These are phyloP conservation scores for Zaprionus capensis DNA, from an alignment of 1,140 invertebrate species.

Conservation along the genomic window DNA sequence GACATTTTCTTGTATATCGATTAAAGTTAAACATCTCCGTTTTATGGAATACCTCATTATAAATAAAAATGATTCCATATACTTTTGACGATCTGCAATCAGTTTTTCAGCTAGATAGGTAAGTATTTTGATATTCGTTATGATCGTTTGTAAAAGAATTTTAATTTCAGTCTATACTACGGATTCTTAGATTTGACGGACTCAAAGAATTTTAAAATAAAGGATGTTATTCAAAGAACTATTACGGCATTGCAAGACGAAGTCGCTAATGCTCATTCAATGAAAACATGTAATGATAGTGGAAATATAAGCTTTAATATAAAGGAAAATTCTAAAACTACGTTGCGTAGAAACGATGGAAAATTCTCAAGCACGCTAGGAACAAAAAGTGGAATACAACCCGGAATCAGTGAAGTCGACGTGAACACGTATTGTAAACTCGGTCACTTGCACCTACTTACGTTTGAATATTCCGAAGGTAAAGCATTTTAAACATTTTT, in stretches of 20 bases:
- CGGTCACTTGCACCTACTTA: slow-evolving; percentile 95
- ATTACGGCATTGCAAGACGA: slow-evolving; percentile 58
- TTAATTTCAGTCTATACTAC: slow-evolving; percentile 62
- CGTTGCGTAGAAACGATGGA: slow-evolving; percentile 18
- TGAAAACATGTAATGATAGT: slow-evolving; percentile 2
- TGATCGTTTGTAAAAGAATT: slow-evolving; percentile 1
- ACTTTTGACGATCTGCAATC: slow-evolving; percentile 91
- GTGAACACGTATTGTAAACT: slow-evolving; percentile 96
- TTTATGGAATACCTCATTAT: neutral
- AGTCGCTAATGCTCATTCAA: slow-evolving; percentile 34
- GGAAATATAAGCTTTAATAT: slow-evolving; percentile 5
- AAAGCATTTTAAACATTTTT: slow-evolving; percentile 58
- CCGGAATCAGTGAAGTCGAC: slow-evolving; percentile 87
- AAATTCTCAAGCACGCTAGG: slow-evolving; percentile 25
- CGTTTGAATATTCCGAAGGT: slow-evolving; percentile 97
- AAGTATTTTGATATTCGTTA: slow-evolving; percentile 48
- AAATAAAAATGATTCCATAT: slow-evolving; percentile 79
- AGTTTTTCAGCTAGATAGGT: slow-evolving; percentile 91
- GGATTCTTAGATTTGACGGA: slow-evolving; percentile 61
- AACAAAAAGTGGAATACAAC: neutral
- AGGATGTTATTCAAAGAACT: slow-evolving; percentile 54
- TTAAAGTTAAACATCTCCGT: neutral
- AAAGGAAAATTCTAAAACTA: slow-evolving; percentile 36
- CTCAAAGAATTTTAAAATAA: slow-evolving; percentile 52
- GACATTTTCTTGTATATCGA: neutral